Conservation (phyloP, 2,113 vertebrate genomes). For the Oryzias javanicus region DNA sequence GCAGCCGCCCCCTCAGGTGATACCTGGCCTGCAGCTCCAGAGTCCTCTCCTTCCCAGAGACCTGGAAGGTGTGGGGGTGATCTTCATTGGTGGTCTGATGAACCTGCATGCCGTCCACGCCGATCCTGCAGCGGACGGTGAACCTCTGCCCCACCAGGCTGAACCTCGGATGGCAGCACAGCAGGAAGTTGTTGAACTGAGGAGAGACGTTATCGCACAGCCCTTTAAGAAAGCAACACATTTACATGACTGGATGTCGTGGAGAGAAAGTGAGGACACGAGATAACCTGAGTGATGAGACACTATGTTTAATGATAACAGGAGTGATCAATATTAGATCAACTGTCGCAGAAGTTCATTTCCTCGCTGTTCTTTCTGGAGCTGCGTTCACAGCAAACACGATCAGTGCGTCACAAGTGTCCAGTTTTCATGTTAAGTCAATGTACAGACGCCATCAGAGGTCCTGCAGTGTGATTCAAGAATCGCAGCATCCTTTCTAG, state of each 20-base stretch:
- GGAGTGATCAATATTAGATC: too few relatives aligned
- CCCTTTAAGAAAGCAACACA: background rate
- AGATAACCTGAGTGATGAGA: background rate
- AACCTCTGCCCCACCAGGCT: conserved; percentile 89
- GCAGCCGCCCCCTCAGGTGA: background rate
- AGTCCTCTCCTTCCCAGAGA: conserved; percentile 90
- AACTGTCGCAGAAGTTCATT: too few relatives aligned
- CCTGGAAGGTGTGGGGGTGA: conserved; percentile 89
- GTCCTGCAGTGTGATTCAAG: too few relatives aligned
- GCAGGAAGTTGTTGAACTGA: conserved; percentile 95
- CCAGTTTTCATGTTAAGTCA: too few relatives aligned
- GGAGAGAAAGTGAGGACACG: background rate
- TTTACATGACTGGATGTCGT: background rate
- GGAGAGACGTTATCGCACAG: conserved; percentile 2
- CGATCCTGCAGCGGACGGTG: conserved; percentile 86
- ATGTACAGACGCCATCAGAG: too few relatives aligned
- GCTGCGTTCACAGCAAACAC: too few relatives aligned
- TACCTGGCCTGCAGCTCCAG: conserved; percentile 92
- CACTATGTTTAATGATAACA: too few relatives aligned
- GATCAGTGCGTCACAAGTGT: too few relatives aligned
- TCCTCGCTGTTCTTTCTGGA: too few relatives aligned
- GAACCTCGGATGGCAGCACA: conserved; percentile 93
- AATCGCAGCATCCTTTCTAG: too few relatives aligned
- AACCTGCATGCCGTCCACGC: conserved; percentile 90
- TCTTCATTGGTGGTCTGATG: conserved; percentile 88